phyloP scores from a whole-genome alignment of 2,797 vertebrate species.

The Erithacus rubecula region DNA sequence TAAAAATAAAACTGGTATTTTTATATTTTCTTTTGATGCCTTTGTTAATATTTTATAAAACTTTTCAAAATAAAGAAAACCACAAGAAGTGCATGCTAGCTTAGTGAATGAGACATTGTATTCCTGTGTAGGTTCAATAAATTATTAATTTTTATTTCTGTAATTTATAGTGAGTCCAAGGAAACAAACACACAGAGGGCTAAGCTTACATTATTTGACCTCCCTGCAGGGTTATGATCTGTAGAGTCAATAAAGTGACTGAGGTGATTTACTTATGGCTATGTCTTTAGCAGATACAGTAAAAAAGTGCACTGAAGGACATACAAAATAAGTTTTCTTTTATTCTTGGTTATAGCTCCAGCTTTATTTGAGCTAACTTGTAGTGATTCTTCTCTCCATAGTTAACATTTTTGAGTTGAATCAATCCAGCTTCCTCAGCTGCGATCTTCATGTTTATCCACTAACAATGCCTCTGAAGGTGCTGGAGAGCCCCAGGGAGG shows the following conservation, averaged over 20 bases:
- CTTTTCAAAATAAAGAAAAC: not conserved
- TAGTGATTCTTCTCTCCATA: not conserved
- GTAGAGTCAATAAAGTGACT: not conserved
- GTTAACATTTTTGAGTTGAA: not conserved
- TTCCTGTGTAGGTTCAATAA: not conserved
- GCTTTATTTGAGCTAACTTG: not conserved
- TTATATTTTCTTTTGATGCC: not conserved
- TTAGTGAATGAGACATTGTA: not conserved
- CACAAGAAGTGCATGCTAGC: not conserved
- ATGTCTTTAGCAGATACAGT: not conserved
- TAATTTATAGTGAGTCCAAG: not conserved
- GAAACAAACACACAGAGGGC: not conserved
- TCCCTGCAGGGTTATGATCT: not conserved
- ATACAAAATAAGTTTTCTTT: not conserved
- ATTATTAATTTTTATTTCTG: not conserved
- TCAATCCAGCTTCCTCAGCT: not conserved
- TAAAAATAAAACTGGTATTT: not conserved
- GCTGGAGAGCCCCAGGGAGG: not conserved
- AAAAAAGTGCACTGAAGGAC: not conserved
- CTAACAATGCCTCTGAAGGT: not conserved
- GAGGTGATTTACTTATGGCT: not conserved
- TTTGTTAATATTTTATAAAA: not conserved
- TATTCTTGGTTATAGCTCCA: not conserved
- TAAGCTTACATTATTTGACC: not conserved
- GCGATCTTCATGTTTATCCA: not conserved